phyloP scores from a whole-genome alignment of 1,140 invertebrate genomes.

The Drosophila nigrodunni region DNA sequence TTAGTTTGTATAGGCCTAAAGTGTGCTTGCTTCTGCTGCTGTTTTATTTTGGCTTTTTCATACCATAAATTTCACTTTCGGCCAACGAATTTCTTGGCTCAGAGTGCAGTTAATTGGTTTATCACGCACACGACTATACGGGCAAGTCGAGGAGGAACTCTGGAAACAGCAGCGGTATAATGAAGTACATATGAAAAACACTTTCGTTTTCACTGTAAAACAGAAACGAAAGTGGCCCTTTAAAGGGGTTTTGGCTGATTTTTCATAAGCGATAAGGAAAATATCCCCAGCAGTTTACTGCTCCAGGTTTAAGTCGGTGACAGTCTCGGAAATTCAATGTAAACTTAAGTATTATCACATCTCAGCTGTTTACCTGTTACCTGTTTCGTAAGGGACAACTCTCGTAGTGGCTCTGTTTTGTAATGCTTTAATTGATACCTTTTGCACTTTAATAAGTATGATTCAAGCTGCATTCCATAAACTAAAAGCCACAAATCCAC shows the following conservation, averaged over 20 bases:
- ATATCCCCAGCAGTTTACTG: neutral
- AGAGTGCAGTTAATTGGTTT: slow-evolving; percentile 71
- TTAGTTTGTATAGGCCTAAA: slow-evolving; percentile 15
- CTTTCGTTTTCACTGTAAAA: slow-evolving; percentile 63
- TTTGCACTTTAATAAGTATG: slow-evolving; percentile 11
- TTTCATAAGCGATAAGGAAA: slow-evolving; percentile 41
- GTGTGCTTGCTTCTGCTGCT: slow-evolving; percentile 1
- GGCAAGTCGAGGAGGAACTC: neutral
- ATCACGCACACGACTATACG: slow-evolving; percentile 64
- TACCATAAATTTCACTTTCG: slow-evolving; percentile 69
- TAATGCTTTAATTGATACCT: slow-evolving; percentile 28
- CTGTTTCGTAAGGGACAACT: slow-evolving; percentile 1
- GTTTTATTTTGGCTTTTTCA: slow-evolving; percentile 18
- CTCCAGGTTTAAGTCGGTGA: neutral
- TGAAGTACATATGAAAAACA: slow-evolving; percentile 64
- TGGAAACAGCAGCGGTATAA: slow-evolving; percentile 7
- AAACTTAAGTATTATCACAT: slow-evolving; percentile 26
- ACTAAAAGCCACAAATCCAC: slow-evolving; percentile 8
- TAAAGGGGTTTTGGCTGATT: slow-evolving; percentile 23
- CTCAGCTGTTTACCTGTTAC: slow-evolving; percentile 11
- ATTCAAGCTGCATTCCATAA: slow-evolving; percentile 6
- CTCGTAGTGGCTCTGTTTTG: neutral
- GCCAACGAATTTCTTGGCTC: slow-evolving; percentile 37
- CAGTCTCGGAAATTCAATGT: slow-evolving; percentile 12
- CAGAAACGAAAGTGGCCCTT: slow-evolving; percentile 67